Percentiles rank a stretch among this genome's conserved stretches.
Conservation (phyloP, 2,113 vertebrate genomes). For the Sterna hirundo region DNA sequence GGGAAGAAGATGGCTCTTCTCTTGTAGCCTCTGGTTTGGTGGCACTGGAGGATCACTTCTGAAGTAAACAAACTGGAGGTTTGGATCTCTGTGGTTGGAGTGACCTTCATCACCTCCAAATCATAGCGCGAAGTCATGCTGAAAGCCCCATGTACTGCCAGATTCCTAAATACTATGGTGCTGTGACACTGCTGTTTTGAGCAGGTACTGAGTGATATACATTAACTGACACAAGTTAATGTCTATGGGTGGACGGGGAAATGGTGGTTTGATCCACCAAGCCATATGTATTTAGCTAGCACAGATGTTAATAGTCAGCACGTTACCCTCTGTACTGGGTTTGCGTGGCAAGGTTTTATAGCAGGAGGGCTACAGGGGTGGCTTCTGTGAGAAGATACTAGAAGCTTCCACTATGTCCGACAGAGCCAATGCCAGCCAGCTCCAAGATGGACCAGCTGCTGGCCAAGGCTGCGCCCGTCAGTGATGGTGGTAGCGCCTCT, state of each 20-base stretch:
- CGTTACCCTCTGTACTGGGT: neutral
- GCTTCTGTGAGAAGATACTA: neutral
- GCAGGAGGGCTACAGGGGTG: neutral
- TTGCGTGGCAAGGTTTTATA: neutral
- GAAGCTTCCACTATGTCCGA: rapidly evolving
- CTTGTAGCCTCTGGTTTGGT: neutral
- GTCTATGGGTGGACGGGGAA: neutral
- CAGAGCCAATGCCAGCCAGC: rapidly evolving
- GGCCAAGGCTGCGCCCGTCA: neutral
- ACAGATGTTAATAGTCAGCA: neutral
- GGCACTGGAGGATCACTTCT: neutral
- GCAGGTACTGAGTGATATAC: neutral
- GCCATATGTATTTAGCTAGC: neutral
- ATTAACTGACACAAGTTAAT: neutral
- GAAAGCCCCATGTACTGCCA: neutral
- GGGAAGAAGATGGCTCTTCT: neutral
- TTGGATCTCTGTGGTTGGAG: neutral
- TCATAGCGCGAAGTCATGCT: neutral
- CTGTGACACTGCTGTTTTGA: neutral
- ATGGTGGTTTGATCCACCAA: neutral
- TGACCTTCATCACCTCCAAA: neutral
- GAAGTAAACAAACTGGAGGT: neutral
- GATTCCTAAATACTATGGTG: neutral
- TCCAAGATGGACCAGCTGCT: rapidly evolving
- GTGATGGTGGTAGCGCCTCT: rapidly evolving